Conservation (phyloP, 1,140 invertebrate genomes). For the Zaprionus camerounensis region DNA sequence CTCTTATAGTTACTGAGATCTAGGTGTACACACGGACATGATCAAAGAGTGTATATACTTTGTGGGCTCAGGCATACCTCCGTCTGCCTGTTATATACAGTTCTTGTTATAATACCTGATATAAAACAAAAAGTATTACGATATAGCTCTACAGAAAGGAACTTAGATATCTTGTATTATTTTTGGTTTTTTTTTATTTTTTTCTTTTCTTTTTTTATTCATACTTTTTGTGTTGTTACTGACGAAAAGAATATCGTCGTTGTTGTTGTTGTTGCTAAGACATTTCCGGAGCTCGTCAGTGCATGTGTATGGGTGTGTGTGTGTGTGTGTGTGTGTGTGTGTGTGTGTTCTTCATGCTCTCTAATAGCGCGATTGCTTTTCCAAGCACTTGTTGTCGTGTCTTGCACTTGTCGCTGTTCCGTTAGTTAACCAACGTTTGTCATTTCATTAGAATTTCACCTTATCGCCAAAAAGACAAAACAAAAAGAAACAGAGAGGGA, state of each 20-base stretch:
- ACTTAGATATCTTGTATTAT: slow-evolving; percentile 42
- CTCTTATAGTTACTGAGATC: no score
- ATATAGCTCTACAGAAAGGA: slow-evolving; percentile 14
- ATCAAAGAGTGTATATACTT: no score
- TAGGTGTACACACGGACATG: no score
- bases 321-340: slow-evolving; percentile 3
- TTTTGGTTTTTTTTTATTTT: neutral
- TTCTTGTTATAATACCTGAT: neutral
- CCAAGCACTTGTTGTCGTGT: slow-evolving; percentile 36
- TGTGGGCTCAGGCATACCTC: no score
- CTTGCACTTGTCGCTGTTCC: slow-evolving; percentile 50
- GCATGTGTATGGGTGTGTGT: slow-evolving; percentile 6
- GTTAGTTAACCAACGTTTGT: slow-evolving; percentile 49
- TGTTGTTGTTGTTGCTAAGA: slow-evolving; percentile 41
- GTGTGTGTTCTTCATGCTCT: slow-evolving; percentile 21
- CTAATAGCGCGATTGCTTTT: slow-evolving; percentile 33
- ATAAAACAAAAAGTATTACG: slow-evolving; percentile 40
- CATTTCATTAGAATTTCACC: slow-evolving; percentile 66
- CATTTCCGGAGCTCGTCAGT: slow-evolving; percentile 56
- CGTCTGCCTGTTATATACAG: no score
- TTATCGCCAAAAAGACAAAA: slow-evolving; percentile 48
- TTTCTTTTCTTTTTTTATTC: slow-evolving; percentile 17
- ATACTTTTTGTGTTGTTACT: slow-evolving; percentile 1
- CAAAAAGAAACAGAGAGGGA: neutral
- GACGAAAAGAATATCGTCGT: neutral